Percentiles rank a stretch among this genome's conserved stretches.
These are phyloP conservation scores for Diorhabda sublineata DNA, from an alignment of 1,140 invertebrate species.

Conservation along the genomic window DNA sequence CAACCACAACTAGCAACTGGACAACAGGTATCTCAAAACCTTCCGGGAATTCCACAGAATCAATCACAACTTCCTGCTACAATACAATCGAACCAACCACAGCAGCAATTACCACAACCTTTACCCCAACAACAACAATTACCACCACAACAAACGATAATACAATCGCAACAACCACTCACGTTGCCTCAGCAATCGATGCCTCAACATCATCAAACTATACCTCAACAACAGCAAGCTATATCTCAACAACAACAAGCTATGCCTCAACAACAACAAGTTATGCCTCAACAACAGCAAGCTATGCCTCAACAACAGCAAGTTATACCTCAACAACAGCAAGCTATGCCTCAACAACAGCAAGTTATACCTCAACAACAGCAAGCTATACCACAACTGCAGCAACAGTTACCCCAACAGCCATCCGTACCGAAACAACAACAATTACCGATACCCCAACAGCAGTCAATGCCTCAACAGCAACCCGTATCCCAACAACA, in stretches of 20 bases:
- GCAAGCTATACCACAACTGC: background rate
- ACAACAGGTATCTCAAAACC: background rate
- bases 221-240: background rate
- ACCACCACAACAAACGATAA: constrained; percentile 7
- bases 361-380: constrained; percentile 11
- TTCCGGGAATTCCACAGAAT: constrained; percentile 5
- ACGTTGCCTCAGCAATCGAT: constrained; percentile 8
- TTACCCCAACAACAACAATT: background rate
- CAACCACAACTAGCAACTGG: background rate
- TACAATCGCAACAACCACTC: constrained; percentile 5
- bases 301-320: background rate
- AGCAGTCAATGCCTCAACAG: background rate
- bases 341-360: background rate
- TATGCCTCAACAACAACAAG: background rate
- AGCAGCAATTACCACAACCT: background rate
- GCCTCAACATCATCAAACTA: background rate
- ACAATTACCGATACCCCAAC: background rate
- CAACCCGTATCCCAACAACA: background rate
- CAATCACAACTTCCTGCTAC: constrained; percentile 13
- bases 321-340: background rate
- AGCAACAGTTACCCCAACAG: background rate
- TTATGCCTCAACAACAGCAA: background rate
- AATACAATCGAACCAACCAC: constrained; percentile 13
- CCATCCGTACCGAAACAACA: background rate
- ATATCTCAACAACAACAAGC: constrained; percentile 14